Evolutionary conservation across 2,113 vertebrate genomes (phyloP).

Genomic region (Cyprinodon brontotheroides): DNA sequence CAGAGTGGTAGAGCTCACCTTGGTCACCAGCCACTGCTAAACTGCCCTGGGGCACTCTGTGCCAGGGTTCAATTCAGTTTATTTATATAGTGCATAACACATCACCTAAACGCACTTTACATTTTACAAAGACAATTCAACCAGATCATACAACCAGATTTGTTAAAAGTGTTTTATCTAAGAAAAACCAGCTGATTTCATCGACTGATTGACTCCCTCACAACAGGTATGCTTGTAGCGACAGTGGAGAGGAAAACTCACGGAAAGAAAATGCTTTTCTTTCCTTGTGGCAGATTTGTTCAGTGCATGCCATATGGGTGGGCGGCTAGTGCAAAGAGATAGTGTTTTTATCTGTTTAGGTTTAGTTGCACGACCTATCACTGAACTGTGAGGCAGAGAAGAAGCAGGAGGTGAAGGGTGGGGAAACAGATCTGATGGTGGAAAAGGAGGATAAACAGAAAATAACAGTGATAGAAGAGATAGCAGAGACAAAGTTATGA

Average conservation of each 20-base stretch:
- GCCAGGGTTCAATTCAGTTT: too few species aligned
- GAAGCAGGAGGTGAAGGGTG: constrained; percentile 4
- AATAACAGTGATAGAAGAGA: constrained; percentile 21
- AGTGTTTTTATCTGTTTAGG: constrained; percentile 39
- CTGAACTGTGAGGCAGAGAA: constrained; percentile 53
- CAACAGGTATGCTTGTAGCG: too few species aligned
- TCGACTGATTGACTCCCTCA: too few species aligned
- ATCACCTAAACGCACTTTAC: too few species aligned
- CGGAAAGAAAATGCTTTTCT: not conserved
- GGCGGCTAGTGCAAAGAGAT: constrained; percentile 41
- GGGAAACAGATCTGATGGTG: constrained; percentile 42
- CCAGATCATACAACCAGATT: too few species aligned
- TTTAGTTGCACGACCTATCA: constrained; percentile 47
- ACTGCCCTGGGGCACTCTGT: not conserved
- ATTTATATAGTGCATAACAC: too few species aligned
- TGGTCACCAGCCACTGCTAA: too few species aligned
- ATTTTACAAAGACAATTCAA: too few species aligned
- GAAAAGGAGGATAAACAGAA: constrained; percentile 45
- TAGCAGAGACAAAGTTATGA: constrained; percentile 60
- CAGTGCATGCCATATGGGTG: constrained; percentile 47
- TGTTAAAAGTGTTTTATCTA: too few species aligned
- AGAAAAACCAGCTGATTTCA: too few species aligned
- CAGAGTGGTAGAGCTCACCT: not conserved
- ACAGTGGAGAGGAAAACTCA: too few species aligned
- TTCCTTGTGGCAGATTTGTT: constrained; percentile 38